phyloP scores from a whole-genome alignment of 2,888 invertebrate genomes.

The Tetragonisca angustula region DNA sequence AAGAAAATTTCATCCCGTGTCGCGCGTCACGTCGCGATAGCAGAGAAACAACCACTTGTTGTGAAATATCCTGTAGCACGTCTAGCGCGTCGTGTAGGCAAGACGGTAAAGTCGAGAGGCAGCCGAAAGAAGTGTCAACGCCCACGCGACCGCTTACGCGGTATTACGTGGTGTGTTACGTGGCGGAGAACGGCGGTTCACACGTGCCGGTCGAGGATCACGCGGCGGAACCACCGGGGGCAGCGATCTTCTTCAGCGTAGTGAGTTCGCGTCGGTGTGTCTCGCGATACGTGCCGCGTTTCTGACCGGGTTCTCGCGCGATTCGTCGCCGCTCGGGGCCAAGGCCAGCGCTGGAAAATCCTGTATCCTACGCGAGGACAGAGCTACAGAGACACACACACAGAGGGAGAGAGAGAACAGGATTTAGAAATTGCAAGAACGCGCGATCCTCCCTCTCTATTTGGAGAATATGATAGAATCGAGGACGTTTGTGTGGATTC shows the following conservation, averaged over 20 bases:
- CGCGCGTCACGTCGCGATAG: no score
- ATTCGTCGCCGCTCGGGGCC: not conserved
- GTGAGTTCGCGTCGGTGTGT: constrained; percentile 8
- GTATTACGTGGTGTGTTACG: constrained; percentile 31
- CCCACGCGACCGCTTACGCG: constrained; percentile 46
- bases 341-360: constrained; percentile 19
- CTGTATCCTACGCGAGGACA: not conserved
- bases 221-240: constrained; percentile 1
- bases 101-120: not conserved
- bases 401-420: not conserved
- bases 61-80: not conserved
- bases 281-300: not conserved
- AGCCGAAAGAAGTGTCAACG: constrained; percentile 41
- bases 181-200: constrained; percentile 36
- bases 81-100: not conserved
- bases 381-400: not conserved
- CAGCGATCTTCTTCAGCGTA: not conserved
- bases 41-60: not conserved
- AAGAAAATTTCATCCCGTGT: no score
- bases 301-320: not conserved
- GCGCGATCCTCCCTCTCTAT: constrained; percentile 39
- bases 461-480: not conserved
- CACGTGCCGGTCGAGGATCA: constrained; percentile 42
- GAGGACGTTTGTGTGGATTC: not conserved
- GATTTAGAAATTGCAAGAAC: constrained; percentile 41